These are phyloP conservation scores for Tetramorium simillimum DNA, from an alignment of 1,140 invertebrate species.

Conservation along the genomic window DNA sequence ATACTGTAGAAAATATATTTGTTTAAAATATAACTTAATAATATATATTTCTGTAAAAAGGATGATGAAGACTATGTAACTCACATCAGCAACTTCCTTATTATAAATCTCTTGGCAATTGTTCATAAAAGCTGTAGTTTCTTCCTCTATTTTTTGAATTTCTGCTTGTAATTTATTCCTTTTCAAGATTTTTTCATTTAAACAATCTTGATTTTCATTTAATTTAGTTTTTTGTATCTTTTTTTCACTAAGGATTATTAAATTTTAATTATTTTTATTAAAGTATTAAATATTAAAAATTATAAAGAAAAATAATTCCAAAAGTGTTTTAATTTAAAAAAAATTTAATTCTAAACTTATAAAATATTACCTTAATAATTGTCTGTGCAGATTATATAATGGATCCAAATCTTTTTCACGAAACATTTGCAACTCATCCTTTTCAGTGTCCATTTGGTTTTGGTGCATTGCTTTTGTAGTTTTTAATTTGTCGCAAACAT, in stretches of 20 bases:
- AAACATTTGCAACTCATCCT: slow-evolving; percentile 17
- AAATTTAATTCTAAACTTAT: neutral
- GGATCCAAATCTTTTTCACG: slow-evolving; percentile 40
- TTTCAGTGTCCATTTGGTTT: slow-evolving; percentile 47
- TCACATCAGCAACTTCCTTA: slow-evolving; percentile 65
- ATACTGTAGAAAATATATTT: neutral
- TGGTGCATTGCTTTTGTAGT: slow-evolving; percentile 55
- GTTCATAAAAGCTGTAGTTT: slow-evolving; percentile 32
- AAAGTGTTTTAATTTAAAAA: neutral
- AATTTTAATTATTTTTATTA: slow-evolving; percentile 47
- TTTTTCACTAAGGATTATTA: slow-evolving; percentile 55
- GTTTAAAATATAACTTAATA: slow-evolving; percentile 8
- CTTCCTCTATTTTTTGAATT: slow-evolving; percentile 47
- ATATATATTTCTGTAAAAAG: neutral
- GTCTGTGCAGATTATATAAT: slow-evolving; percentile 10
- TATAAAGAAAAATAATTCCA: neutral
- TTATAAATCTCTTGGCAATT: slow-evolving; percentile 58
- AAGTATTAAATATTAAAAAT: slow-evolving; percentile 23
- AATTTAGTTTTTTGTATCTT: slow-evolving; percentile 45
- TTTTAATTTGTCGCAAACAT: neutral
- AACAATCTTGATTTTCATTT: slow-evolving; percentile 28
- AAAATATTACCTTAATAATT: slow-evolving; percentile 59
- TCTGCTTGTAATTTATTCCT: slow-evolving; percentile 30
- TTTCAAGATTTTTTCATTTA: slow-evolving; percentile 35
- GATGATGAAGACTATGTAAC: neutral